Base-by-base conservation (phyloP, 2,113 vertebrate genomes). In the Perca fluviatilis region DNA sequence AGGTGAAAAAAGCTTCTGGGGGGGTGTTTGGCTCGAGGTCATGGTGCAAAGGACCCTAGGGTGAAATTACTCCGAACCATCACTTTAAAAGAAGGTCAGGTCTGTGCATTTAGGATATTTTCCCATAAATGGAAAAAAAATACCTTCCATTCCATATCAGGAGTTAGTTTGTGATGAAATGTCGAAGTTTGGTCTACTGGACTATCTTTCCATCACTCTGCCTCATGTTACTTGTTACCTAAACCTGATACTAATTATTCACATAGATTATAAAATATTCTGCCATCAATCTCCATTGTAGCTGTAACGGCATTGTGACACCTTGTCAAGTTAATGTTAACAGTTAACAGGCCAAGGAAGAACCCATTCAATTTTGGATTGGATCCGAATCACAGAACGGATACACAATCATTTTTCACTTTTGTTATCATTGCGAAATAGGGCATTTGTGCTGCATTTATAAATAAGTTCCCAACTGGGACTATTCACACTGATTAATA, bases 21-120 rank as follows among this genome's bases (percentile, higher is more conserved):
- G n/a, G n/a, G n/a, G n/a, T n/a, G n/a, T n/a, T n/a, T n/a, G n/a
- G n/a, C n/a, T n/a, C n/a, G n/a, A n/a, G n/a, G n/a, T n/a, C n/a
- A n/a, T n/a, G n/a, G n/a, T n/a, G n/a, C n/a, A n/a, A n/a, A n/a
- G n/a, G n/a, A n/a, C n/a, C n/a, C n/a, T n/a, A n/a, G n/a, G n/a
- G n/a, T n/a, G n/a, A n/a, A n/a, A n/a, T n/a, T n/a, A n/a, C n/a
- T n/a, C n/a, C n/a, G n/a, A n/a, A n/a, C n/a, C n/a, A n/a, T n/a
- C n/a, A n/a, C n/a, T n/a, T n/a, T n/a, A n/a, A 65, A 84, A 79
- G 64, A 65, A 33, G 46, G 81, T 33, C 62, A 46, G 36, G 2
- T 21, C 30, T 47, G 51, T 0, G 0, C 0, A 5, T 68, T 51
- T 36, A 57, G 16, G 66, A 76, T 56, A 21, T 51, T 58, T 77